phyloP scores from a whole-genome alignment of 2,113 vertebrate genomes.

The Coracopsis vasa region DNA sequence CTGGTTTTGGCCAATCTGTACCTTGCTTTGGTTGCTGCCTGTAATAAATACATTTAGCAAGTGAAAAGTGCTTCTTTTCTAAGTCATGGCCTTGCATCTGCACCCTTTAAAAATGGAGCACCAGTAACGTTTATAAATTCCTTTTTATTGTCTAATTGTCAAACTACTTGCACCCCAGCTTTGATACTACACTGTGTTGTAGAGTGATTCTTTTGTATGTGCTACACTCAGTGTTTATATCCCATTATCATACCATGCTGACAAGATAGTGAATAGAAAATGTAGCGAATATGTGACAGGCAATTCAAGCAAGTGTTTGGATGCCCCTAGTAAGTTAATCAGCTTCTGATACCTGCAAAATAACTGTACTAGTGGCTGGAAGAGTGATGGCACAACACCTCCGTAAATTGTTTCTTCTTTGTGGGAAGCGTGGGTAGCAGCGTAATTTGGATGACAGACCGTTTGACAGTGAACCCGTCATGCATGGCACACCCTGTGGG shows the following conservation, averaged over 20 bases:
- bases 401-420: constrained; percentile 85
- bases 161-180: not conserved
- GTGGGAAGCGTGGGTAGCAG: constrained; percentile 76
- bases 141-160: not conserved
- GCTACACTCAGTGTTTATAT: not conserved
- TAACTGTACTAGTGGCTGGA: not conserved
- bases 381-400: constrained; percentile 59
- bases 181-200: not conserved
- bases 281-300: not conserved
- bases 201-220: not conserved
- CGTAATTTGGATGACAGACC: constrained; percentile 85
- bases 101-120: not conserved
- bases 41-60: not conserved
- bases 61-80: not conserved
- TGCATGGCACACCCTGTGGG: constrained; percentile 71
- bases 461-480: constrained; percentile 89
- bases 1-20: rapidly evolving
- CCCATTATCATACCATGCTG: constrained; percentile 2
- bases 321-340: constrained; percentile 51
- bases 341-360: constrained; percentile 59
- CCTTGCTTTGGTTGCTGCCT: not conserved
- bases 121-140: not conserved
- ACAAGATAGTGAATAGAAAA: constrained; percentile 13
- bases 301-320: not conserved
- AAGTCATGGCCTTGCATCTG: not conserved